Percentiles rank a stretch among this genome's conserved stretches.
phyloP scores from a whole-genome alignment of 1,140 invertebrate genomes.

The Drosophila kepulauana region DNA sequence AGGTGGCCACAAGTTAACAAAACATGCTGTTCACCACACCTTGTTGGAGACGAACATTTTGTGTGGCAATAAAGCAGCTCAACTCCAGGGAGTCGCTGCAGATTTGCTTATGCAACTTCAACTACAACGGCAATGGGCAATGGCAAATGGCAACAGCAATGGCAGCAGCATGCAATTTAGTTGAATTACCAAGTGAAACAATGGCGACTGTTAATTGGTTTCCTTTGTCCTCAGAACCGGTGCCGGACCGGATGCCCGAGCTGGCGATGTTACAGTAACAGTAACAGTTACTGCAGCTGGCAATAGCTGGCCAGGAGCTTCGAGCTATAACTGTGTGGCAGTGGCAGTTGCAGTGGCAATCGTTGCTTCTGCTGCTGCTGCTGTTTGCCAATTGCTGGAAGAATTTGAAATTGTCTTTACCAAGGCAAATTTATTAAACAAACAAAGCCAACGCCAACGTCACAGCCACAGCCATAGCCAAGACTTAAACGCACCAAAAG shows the following conservation, averaged over 20 bases:
- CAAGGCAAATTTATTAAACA: slow-evolving; percentile 79
- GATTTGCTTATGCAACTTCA: slow-evolving; percentile 56
- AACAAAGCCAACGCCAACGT: slow-evolving; percentile 57
- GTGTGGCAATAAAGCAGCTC: slow-evolving; percentile 70
- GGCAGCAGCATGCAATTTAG: slow-evolving; percentile 78
- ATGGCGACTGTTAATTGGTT: slow-evolving; percentile 83
- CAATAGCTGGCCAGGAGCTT: slow-evolving; percentile 36
- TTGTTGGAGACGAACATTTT: slow-evolving; percentile 39
- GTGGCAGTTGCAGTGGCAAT: slow-evolving; percentile 23
- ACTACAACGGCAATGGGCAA: slow-evolving; percentile 54
- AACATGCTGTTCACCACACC: background rate
- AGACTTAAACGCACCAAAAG: slow-evolving; percentile 33
- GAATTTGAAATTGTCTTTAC: slow-evolving; percentile 82
- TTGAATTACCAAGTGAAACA: slow-evolving; percentile 84
- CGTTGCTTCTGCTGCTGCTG: slow-evolving; percentile 28
- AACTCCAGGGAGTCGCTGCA: slow-evolving; percentile 31
- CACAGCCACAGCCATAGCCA: slow-evolving; percentile 50
- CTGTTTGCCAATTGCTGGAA: slow-evolving; percentile 81
- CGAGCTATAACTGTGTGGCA: slow-evolving; percentile 37
- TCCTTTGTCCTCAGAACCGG: slow-evolving; percentile 68
- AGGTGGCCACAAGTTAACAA: background rate
- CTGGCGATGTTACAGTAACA: slow-evolving; percentile 24
- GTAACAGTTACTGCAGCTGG: slow-evolving; percentile 36
- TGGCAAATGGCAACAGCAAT: slow-evolving; percentile 49
- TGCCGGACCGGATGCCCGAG: slow-evolving; percentile 23